Percentiles rank a stretch among this genome's conserved stretches.
Evolutionary conservation across 2,797 vertebrate genomes (phyloP).

Genomic region (Ceyx erithaca): DNA sequence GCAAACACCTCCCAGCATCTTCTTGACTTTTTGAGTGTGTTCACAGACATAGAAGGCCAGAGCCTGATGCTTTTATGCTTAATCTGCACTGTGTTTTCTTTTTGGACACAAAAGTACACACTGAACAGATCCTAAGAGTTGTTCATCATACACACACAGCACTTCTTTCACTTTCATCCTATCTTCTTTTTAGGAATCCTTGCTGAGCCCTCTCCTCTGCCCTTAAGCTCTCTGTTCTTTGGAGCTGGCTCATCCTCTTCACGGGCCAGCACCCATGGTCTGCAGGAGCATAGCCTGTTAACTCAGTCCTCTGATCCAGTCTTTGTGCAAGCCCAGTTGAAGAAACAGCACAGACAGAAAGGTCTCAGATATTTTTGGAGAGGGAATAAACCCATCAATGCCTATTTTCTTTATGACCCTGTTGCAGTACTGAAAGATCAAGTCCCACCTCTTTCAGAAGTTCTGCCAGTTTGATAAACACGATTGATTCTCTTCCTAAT

Average conservation of each 20-base stretch:
- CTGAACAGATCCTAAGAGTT: not conserved
- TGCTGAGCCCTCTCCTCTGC: not conserved
- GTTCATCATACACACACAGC: not conserved
- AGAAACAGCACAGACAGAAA: not conserved
- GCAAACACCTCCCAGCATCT: not conserved
- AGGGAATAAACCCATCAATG: not conserved
- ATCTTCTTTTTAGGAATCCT: not conserved
- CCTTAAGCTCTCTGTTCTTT: not conserved
- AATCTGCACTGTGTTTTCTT: not conserved
- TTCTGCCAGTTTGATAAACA: constrained; percentile 10
- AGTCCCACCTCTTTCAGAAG: not conserved
- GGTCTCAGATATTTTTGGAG: not conserved
- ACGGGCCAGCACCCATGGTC: not conserved
- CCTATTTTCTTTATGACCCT: not conserved
- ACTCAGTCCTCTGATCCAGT: not conserved
- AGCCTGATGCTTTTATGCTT: not conserved
- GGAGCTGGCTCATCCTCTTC: not conserved
- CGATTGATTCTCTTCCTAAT: not conserved
- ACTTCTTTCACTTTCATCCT: not conserved
- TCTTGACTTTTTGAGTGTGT: not conserved
- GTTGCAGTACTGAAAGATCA: not conserved
- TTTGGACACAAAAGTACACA: not conserved
- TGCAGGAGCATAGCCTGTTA: not conserved
- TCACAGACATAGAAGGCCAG: not conserved
- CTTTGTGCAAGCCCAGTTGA: not conserved